Evolutionary conservation across 2,113 vertebrate genomes (phyloP).

Genomic region (Cheilinus undulatus): DNA sequence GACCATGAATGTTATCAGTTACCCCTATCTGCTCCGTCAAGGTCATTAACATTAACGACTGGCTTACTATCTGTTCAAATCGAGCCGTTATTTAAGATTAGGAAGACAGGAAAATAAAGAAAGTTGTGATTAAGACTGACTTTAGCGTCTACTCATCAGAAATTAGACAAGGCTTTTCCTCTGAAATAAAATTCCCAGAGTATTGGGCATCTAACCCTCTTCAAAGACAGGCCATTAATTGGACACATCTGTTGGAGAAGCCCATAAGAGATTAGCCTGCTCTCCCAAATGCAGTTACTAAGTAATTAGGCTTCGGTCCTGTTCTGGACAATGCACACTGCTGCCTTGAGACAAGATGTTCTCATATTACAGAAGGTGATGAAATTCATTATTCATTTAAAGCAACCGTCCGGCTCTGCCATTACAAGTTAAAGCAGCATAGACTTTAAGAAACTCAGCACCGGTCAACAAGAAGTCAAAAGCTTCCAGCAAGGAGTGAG

Average conservation of each 20-base stretch:
- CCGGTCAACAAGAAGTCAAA: slow-evolving; percentile 28
- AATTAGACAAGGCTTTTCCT: slow-evolving; percentile 51
- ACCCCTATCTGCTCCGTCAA: slow-evolving; percentile 11
- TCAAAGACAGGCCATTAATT: slow-evolving; percentile 77
- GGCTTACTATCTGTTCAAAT: slow-evolving; percentile 43
- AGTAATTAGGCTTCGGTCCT: slow-evolving; percentile 64
- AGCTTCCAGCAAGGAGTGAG: background rate
- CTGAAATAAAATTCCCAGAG: slow-evolving; percentile 75
- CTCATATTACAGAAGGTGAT: slow-evolving; percentile 68
- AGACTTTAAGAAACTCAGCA: slow-evolving; percentile 15
- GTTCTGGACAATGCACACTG: slow-evolving; percentile 54
- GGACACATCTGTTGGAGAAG: slow-evolving; percentile 74
- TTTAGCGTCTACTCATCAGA: slow-evolving; percentile 52
- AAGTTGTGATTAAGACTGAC: slow-evolving; percentile 51
- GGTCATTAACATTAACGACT: slow-evolving; percentile 55
- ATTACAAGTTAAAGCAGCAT: slow-evolving; percentile 43
- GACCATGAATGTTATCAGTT: slow-evolving; percentile 29
- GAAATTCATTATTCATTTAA: slow-evolving; percentile 72
- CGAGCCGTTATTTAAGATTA: slow-evolving; percentile 28
- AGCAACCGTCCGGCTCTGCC: slow-evolving; percentile 57
- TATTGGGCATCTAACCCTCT: slow-evolving; percentile 56
- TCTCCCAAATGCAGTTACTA: slow-evolving; percentile 45
- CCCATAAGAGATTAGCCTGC: slow-evolving; percentile 63
- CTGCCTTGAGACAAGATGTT: slow-evolving; percentile 43
- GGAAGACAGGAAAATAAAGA: slow-evolving; percentile 22